Base-by-base conservation (phyloP, 2,888 invertebrate genomes). In the Erpobdella octoculata region DNA sequence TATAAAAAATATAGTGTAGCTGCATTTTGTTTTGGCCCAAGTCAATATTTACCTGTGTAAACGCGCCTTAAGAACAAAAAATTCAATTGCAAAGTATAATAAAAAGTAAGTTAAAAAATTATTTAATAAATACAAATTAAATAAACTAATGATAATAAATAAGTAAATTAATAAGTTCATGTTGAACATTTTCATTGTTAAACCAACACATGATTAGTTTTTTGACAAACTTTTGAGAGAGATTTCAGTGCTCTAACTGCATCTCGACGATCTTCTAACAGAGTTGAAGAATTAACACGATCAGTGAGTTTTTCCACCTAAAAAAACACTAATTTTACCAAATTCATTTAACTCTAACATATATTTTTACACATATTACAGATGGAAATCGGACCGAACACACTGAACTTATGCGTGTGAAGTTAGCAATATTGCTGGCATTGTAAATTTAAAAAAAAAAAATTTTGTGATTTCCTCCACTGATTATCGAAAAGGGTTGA, bases 221-320 rank as follows among this genome's bases (percentile, higher is more conserved):
- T n/a, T n/a, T n/a, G n/a, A n/a, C n/a, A 8, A 75, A 85, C 86
- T 81, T 83, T 84, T 15, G 86, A 85, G 66, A 86, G 78, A n/a
- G 86, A 92, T 82, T 93, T 93, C 15, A 98, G 88, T 0, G 94
- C 95, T 75, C 96, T 87, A 78, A 97, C 93, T 0, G 97, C 96
- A 88, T 97, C 96, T 78, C 96, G 86, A 53, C 97, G 87, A 82
- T 98, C 98, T 81, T 96, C 95, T 41, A 97, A 85, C 59, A 97
- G 84, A 0, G 93, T 93, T 0, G 96, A 95, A 66, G 93, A 91
- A 79, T 90, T 89, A 0, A 96, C 90, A 75, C 98, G 87, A 79
- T 96, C 94, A 25, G 96, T 92, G 36, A 98, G 86, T 75, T 91
- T 88, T 83, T 97, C 97, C 76, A 97, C 91, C 80, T 82, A 31